Evolutionary conservation across 1,140 invertebrate genomes (phyloP).

Genomic region (Parapsyche elsis): DNA sequence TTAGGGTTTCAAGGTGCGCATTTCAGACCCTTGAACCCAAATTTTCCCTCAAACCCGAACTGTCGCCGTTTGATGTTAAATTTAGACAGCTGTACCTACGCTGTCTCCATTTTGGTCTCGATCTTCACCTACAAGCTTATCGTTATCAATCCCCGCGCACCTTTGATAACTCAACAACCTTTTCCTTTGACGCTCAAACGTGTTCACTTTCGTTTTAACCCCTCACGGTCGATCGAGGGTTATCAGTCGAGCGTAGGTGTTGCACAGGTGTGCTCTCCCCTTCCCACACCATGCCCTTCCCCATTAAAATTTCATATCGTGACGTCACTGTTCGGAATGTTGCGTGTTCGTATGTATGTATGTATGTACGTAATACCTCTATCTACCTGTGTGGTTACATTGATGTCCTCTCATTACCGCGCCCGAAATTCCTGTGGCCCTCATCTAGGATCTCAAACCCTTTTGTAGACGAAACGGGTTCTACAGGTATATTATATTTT

Average conservation of each 20-base stretch:
- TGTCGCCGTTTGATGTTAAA: too few relatives aligned
- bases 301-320: background rate
- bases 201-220: too few relatives aligned
- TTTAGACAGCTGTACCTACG: too few relatives aligned
- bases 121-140: too few relatives aligned
- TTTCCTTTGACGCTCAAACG: too few relatives aligned
- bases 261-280: constrained; percentile 13
- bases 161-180: too few relatives aligned
- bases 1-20: too few relatives aligned
- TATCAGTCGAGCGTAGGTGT: background rate
- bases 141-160: too few relatives aligned
- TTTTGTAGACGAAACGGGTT: constrained; percentile 20
- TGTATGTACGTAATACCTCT: background rate
- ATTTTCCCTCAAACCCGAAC: too few relatives aligned
- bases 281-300: background rate
- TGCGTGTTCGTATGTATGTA: background rate
- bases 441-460: background rate
- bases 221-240: background rate
- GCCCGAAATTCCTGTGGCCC: constrained; percentile 14
- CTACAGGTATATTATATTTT: background rate
- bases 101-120: too few relatives aligned
- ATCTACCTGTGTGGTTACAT: background rate
- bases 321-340: constrained; percentile 9
- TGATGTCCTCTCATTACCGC: background rate
- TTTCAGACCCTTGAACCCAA: too few relatives aligned